Percentiles rank a stretch among this genome's conserved stretches.
Conservation (phyloP, 2,113 vertebrate genomes). For the Zosterops borbonicus region DNA sequence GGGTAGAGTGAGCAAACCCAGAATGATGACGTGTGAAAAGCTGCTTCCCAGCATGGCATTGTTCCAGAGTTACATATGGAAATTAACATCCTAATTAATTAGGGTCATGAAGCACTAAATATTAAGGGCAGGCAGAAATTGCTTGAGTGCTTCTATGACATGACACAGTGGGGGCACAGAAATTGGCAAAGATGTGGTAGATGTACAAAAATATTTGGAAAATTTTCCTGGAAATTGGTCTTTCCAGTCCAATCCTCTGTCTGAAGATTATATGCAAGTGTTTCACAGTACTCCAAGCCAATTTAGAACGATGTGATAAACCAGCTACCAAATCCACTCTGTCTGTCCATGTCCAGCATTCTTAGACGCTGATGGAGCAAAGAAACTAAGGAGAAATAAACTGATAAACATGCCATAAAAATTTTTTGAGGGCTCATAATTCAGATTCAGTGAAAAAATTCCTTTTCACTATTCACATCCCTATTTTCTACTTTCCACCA, state of each 20-base stretch:
- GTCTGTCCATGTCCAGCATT: slow-evolving; percentile 30
- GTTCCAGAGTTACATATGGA: slow-evolving; percentile 47
- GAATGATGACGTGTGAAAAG: not conserved
- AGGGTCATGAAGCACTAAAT: not conserved
- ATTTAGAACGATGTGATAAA: slow-evolving; percentile 2
- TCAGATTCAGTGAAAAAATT: not conserved
- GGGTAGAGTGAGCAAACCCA: not conserved
- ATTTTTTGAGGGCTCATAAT: not conserved
- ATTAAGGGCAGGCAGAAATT: slow-evolving; percentile 39
- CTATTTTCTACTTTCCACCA: not conserved
- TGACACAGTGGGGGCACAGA: not conserved
- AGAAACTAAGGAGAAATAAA: not conserved
- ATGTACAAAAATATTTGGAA: slow-evolving; percentile 18
- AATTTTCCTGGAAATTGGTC: not conserved
- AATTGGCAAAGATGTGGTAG: not conserved
- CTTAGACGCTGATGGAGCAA: slow-evolving; percentile 34
- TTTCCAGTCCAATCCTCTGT: not conserved
- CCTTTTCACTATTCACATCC: not conserved
- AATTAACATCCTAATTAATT: slow-evolving; percentile 62
- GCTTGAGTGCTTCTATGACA: not conserved
- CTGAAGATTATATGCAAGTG: not conserved
- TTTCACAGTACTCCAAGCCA: not conserved
- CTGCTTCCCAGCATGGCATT: not conserved
- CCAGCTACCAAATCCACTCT: slow-evolving; percentile 15
- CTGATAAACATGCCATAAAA: slow-evolving; percentile 13